These are phyloP conservation scores for Rhyacophila evoluta DNA, from an alignment of 2,888 invertebrate genomes.

Conservation along the genomic window DNA sequence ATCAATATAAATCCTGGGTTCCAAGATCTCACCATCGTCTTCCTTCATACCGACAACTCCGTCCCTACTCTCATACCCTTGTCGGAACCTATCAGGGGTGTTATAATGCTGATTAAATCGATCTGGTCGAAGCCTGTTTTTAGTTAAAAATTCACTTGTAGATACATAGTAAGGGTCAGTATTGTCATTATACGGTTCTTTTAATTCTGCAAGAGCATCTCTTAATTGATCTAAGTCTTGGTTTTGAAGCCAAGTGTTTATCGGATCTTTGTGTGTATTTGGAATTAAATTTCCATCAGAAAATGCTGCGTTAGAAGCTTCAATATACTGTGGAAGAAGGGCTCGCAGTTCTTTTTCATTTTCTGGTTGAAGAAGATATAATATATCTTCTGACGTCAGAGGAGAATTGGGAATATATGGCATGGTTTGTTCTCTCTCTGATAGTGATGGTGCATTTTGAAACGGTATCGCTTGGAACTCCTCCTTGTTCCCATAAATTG, in stretches of 20 bases:
- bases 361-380: conserved; percentile 57
- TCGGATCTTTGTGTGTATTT: conserved; percentile 32
- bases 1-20: conserved; percentile 71
- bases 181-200: conserved; percentile 38
- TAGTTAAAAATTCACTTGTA: conserved; percentile 52
- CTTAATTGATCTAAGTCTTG: conserved; percentile 47
- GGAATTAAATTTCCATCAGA: background rate
- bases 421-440: background rate
- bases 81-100: conserved; percentile 60
- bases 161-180: conserved; percentile 49
- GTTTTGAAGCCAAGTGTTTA: conserved; percentile 49
- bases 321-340: conserved; percentile 38
- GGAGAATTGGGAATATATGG: background rate
- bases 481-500: conserved; percentile 37
- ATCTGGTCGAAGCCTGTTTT: conserved; percentile 48
- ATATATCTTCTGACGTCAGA: conserved; percentile 57
- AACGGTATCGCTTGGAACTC: conserved; percentile 8
- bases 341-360: conserved; percentile 48
- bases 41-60: conserved; percentile 57
- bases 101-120: conserved; percentile 61
- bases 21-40: conserved; percentile 61
- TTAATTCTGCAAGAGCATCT: conserved; percentile 46
- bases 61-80: conserved; percentile 59
- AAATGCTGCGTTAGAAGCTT: background rate
- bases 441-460: background rate